Evolutionary conservation across 2,888 invertebrate genomes (phyloP), one percentile per base, ranked within the genome.

Genomic region (Acanthosepion lycidas): DNA sequence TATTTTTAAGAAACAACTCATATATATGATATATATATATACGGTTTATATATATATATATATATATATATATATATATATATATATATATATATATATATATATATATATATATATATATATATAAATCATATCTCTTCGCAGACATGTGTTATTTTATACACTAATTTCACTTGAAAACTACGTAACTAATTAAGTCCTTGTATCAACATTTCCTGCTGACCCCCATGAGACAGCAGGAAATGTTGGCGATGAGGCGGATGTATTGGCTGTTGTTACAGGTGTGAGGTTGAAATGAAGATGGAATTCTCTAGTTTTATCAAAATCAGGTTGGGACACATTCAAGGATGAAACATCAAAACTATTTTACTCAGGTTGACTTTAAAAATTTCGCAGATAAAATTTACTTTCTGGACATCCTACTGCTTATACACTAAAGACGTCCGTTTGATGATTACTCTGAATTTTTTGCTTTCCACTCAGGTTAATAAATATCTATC

Each of bases 231-330:
- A 18, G 78, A 78, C 78, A n/a, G 33, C 78, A 78, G 78, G 78
- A 78, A 78, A 33, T 78, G 78, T 93, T 28, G 93, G 18, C 15
- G 93, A 8, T 53, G 48, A 48, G 42, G 93, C 53, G 93, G 93
- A 53, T 93, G 93, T 49, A 53, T 48, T 15, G 18, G 93, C 28
- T 49, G 49, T 51, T 93, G 20, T 28, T 28, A 42, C 93, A 53
- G 93, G 93, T 93, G 49, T 12, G n/a, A 78, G n/a, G n/a, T 78
- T 78, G n/a, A 78, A n/a, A n/a, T 78, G n/a, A 78, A 78, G n/a
- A 78, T 33, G 78, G 33, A 78, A 33, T 9, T 78, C 78, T 78
- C 78, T 33, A 15, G 78, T 78, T 78, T 78, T 78, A 33, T 15
- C 3, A n/a, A 78, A 78, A 78, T 78, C 78, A n/a, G n/a, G 78